These are phyloP conservation scores for Turdus rufiventris DNA, from an alignment of 2,113 vertebrate genomes.

Conservation along the genomic window DNA sequence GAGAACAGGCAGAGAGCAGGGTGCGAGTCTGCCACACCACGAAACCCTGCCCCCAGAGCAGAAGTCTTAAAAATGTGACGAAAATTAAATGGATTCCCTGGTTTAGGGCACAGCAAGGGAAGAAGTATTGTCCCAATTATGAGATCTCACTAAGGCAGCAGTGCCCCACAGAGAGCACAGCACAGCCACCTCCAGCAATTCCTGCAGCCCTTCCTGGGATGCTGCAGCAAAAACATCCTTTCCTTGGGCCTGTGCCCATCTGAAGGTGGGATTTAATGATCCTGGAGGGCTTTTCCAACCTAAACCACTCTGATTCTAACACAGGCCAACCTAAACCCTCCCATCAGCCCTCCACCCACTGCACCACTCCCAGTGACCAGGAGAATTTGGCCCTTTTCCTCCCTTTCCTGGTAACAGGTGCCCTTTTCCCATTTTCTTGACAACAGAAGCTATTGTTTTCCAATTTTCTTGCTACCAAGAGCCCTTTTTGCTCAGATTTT, in stretches of 20 bases:
- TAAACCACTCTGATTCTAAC: background rate
- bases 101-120: background rate
- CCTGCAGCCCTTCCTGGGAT: background rate
- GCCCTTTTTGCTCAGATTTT: rapidly evolving
- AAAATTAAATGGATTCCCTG: background rate
- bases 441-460: background rate
- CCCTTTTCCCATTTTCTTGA: rapidly evolving
- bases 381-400: background rate
- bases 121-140: background rate
- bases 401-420: background rate
- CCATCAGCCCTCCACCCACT: background rate
- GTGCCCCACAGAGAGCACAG: background rate
- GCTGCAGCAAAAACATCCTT: background rate
- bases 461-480: rapidly evolving
- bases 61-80: background rate
- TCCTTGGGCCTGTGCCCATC: background rate
- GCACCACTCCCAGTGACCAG: background rate
- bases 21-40: background rate
- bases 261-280: background rate
- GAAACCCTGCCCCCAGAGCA: background rate
- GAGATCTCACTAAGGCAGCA: background rate
- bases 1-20: background rate
- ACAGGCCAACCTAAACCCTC: background rate
- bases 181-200: background rate
- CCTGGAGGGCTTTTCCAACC: background rate